Evolutionary conservation across 2,888 invertebrate species (phyloP), one percentile per base, ranked within the genome.

Genomic region (Argyresthia goedartella): DNA sequence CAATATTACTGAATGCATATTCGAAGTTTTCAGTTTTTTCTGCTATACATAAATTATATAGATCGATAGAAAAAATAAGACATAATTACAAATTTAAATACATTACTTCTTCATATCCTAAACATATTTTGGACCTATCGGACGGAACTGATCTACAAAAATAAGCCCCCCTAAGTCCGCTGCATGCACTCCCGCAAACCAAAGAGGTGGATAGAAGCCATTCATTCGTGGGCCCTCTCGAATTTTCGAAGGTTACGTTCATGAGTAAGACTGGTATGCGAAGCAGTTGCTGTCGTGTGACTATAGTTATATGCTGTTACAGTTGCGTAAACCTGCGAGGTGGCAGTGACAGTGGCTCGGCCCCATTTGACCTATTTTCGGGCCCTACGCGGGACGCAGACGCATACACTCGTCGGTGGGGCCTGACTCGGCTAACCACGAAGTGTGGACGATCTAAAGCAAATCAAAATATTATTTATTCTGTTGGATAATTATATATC

Each of bases 321-420:
- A n/a, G 47, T 34, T 34, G 34, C 11, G 36, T 49, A 53, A 45
- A 50, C 49, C 42, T n/a, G 66, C 59, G 59, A 63, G 63, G 66
- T 77, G 78, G 64, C 79, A 81, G 80, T 79, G 81, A 81, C 81
- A 81, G 79, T 80, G 81, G 76, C 65, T 25, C 25, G 75, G 78
- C 82, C 84, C 79, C 75, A 25, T 73, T 73, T 82, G 84, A 84
- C 84, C 84, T 78, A 85, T 76, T 78, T 84, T 71, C 76, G 63
- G 71, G 73, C 74, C 80, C 77, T 77, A 72, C 65, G 73, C 67
- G 64, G 69, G 70, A 69, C 11, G 16, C 36, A 10, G 67, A 65
- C 81, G 81, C 75, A 79, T 76, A 65, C 71, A 64, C 62, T 67
- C 66, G 59, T 57, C 9, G 16, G 15, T 4, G 10, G 13, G 34